Percentiles rank a stretch among this genome's conserved stretches.
These are phyloP conservation scores for Hesperophylax magnus DNA, from an alignment of 1,140 invertebrate genomes.

Conservation along the genomic window DNA sequence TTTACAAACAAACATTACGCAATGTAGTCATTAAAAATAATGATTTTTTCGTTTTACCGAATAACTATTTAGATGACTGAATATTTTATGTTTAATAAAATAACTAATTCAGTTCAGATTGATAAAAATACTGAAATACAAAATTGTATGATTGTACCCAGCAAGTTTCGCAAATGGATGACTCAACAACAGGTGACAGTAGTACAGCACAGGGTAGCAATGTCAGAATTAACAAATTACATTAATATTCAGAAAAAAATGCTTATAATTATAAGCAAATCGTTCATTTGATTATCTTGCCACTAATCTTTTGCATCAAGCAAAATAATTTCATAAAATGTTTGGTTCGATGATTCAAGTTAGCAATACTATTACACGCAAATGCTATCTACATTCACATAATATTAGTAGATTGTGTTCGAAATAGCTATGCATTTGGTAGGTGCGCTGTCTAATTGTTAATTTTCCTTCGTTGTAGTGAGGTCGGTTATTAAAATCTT, in stretches of 20 bases:
- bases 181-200: slow-evolving; percentile 25
- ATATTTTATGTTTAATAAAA: no score
- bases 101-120: no score
- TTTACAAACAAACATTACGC: no score
- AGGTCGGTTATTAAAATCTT: slow-evolving; percentile 1
- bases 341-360: background rate
- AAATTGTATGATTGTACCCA: background rate
- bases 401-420: slow-evolving; percentile 32
- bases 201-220: background rate
- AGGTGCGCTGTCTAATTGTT: slow-evolving; percentile 23
- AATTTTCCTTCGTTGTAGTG: slow-evolving; percentile 10
- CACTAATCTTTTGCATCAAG: no score
- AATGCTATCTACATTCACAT: slow-evolving; percentile 24
- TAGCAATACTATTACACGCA: slow-evolving; percentile 22
- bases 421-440: slow-evolving; percentile 34
- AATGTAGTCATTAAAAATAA: no score
- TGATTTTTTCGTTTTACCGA: no score
- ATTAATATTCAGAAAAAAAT: no score
- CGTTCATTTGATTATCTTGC: no score
- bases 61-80: no score
- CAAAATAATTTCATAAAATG: no score
- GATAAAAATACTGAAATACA: background rate
- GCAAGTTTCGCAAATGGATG: background rate
- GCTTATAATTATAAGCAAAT: no score
- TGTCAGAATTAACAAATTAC: slow-evolving; percentile 11